Evolutionary conservation across 2,113 vertebrate species (phyloP), one percentile per base, ranked within the genome.

Genomic region (Xerus inauris): DNA sequence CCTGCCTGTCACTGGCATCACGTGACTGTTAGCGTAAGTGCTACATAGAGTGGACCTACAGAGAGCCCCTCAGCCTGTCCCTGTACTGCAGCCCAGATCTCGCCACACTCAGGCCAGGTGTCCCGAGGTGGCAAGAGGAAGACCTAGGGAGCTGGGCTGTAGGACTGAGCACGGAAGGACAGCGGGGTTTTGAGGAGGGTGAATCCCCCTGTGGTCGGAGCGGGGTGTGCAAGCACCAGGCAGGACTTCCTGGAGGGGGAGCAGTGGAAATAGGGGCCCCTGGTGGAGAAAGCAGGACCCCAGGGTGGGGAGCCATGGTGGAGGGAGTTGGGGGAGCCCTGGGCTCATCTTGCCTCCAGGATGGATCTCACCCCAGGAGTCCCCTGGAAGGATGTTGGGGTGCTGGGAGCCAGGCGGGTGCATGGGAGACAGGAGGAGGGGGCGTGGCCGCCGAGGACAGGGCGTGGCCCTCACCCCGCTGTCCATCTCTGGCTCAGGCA

Each of bases 31-130:
- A 30, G 85, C 3, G 9, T 75, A 26, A 35, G n/a, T 12, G 3
- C 14, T 14, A 20, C 76, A 22, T 35, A 19, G 10, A n/a, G 24
- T 3, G 11, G 42, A n/a, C 35, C n/a, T 16, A 32, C 71, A 64
- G 84, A 47, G n/a, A 35, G 20, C 1, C 72, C 5, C 19, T 3
- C 5, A 35, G 40, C 10, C 17, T 30, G 35, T 38, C 30, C 28
- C 69, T 17, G 51, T 54, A 38, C 69, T 45, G 69, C 17, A 42
- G 32, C 40, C 64, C 3, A 10, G 62, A 4, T 4, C 6, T 82
- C 49, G 35, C 0, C 11, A 65, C 72, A 67, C 38, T 1, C 24
- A 17, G 59, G 54, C 81, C 9, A n/a, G 1, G 13, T 2, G 0
- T 6, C 49, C 71, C 2, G 80, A 30, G 49, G 17, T 28, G 47